A percentile compares a stretch with the other conserved stretches of the same genome.
These are phyloP conservation scores for Hydrotaea diabolus DNA, from an alignment of 2,888 invertebrate species.

Conservation along the genomic window DNA sequence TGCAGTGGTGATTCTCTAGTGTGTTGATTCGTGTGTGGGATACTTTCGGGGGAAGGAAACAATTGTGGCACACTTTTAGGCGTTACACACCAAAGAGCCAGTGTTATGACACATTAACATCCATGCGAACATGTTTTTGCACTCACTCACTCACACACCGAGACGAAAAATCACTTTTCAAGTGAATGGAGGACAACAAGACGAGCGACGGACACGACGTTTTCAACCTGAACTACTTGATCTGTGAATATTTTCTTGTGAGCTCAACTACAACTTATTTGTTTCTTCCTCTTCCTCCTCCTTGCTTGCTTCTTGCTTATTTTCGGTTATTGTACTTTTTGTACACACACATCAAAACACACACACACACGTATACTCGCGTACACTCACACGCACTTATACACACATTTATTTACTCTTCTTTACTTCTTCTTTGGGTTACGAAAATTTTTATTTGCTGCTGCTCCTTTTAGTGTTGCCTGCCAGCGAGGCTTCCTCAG, in stretches of 20 bases:
- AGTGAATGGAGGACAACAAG: neutral
- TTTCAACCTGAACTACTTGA: constrained; percentile 1
- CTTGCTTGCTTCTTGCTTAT: constrained; percentile 47
- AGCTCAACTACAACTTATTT: constrained; percentile 36
- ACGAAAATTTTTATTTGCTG: constrained; percentile 4
- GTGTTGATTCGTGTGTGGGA: neutral
- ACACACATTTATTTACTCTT: constrained; percentile 36
- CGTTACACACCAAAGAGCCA: constrained; percentile 33
- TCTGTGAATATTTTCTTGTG: constrained; percentile 9
- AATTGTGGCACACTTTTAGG: constrained; percentile 43
- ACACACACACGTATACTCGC: neutral
- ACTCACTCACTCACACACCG: constrained; percentile 5
- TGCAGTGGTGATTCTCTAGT: constrained; percentile 9
- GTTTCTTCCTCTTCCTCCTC: constrained; percentile 38
- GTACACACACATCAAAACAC: constrained; percentile 29
- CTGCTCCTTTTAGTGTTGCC: neutral
- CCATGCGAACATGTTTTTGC: constrained; percentile 21
- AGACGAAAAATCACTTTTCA: constrained; percentile 9
- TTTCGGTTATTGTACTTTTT: constrained; percentile 50
- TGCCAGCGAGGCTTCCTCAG: constrained; percentile 12
- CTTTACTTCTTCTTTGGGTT: constrained; percentile 9
- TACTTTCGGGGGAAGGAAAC: neutral
- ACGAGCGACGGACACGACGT: neutral
- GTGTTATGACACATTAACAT: constrained; percentile 35
- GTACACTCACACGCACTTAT: constrained; percentile 21